Percentiles rank a stretch among this genome's conserved stretches.
These are phyloP conservation scores for Symphodus melops DNA, from an alignment of 2,113 vertebrate species.

Conservation along the genomic window DNA sequence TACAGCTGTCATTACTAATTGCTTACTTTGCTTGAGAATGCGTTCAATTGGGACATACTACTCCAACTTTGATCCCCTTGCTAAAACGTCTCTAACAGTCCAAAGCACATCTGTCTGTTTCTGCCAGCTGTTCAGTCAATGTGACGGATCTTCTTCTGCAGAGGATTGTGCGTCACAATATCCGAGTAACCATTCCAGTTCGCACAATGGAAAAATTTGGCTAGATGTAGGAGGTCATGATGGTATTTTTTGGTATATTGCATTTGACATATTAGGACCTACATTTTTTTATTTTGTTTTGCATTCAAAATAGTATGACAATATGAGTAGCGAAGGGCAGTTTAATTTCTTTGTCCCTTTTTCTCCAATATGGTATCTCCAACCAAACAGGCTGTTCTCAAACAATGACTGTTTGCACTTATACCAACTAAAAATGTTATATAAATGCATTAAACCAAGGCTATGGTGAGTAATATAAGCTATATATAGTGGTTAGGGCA, in stretches of 20 bases:
- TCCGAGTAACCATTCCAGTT: neutral
- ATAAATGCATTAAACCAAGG: no score
- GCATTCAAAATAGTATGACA: neutral
- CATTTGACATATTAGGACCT: neutral
- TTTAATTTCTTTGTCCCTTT: neutral
- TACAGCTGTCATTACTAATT: neutral
- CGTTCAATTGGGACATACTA: neutral
- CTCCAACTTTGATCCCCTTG: neutral
- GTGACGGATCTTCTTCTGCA: neutral
- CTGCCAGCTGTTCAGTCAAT: neutral
- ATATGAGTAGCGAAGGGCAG: neutral
- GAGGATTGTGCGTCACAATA: neutral
- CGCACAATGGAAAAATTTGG: neutral
- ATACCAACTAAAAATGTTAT: no score
- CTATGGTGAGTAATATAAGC: no score
- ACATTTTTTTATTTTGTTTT: neutral
- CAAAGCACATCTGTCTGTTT: neutral
- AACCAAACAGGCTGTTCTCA: neutral
- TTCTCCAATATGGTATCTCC: neutral
- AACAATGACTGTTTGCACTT: neutral
- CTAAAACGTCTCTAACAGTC: neutral
- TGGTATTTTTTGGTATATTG: neutral
- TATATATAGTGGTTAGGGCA: neutral
- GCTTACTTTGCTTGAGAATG: neutral
- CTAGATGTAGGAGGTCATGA: neutral